Conservation (phyloP, 2,888 invertebrate genomes). For the Thymelicus acteon region DNA sequence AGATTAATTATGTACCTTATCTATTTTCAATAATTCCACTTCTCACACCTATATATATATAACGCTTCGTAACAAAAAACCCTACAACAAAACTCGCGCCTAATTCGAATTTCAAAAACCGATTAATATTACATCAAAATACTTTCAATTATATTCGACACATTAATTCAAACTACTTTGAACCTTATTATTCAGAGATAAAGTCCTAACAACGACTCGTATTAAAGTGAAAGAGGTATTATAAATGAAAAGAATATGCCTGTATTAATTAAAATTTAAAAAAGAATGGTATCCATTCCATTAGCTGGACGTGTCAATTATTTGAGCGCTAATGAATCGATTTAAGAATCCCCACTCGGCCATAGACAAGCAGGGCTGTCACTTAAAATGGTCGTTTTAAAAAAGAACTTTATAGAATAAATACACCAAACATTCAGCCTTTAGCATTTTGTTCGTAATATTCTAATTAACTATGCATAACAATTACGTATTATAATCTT, state of each 20-base stretch:
- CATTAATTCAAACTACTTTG: background rate
- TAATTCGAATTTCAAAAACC: constrained; percentile 29
- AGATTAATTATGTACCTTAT: too few relatives aligned
- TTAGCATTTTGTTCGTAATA: too few relatives aligned
- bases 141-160: constrained; percentile 1
- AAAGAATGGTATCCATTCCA: constrained; percentile 45
- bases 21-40: too few relatives aligned
- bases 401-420: too few relatives aligned
- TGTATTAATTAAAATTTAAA: constrained; percentile 43
- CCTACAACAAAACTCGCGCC: background rate
- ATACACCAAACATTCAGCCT: too few relatives aligned
- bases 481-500: too few relatives aligned
- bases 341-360: constrained; percentile 34
- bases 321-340: constrained; percentile 50
- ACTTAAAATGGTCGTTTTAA: too few relatives aligned
- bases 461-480: too few relatives aligned
- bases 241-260: constrained; percentile 30
- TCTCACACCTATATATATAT: background rate
- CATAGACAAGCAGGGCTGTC: constrained; percentile 26
- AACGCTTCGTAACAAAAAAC: background rate
- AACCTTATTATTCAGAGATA: background rate
- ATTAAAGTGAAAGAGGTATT: constrained; percentile 9
- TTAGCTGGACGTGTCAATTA: constrained; percentile 55
- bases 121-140: constrained; percentile 31
- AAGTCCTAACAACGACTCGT: background rate